Base-by-base conservation (phyloP, 2,888 invertebrate genomes). In the Meiosimyza platycephala region DNA sequence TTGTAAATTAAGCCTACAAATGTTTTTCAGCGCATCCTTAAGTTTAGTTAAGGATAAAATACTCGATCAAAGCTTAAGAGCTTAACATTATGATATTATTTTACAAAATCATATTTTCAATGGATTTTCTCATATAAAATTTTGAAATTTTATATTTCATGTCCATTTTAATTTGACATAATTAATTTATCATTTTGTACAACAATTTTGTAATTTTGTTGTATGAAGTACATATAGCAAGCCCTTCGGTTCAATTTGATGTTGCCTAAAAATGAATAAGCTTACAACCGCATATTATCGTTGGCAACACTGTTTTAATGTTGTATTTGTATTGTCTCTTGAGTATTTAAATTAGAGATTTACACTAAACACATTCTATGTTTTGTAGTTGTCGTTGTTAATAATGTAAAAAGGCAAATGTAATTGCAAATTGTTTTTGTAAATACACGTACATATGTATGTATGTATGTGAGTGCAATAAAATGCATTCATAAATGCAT, bases 361-460 rank as follows among this genome's bases (percentile, higher is more conserved):
- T 65, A 51, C 65, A 65, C 7, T 16, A 63, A 63, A 63, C 63
- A 63, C 48, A 50, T 63, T 33, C 18, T 48, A 63, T 54, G 63
- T 50, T 50, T 54, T 52, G 16, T 16, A 52, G 54, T 47, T 66
- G 54, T 54, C 18, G 52, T 54, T 66, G 57, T 67, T 67, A 47
- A 67, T 67, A 67, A 67, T 40, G 50, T 47, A 48, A 18, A 50
- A 66, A 66, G 16, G 54, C 11, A 54, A 54, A 28, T 40, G 52
- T 28, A 54, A 52, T 66, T 66, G 15, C 54, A 66, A 55, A 40
- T 66, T 54, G 66, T 54, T 66, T 40, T 66, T 54, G 66, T 40
- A 52, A 65, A 65, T 66, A 6, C 40, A 54, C 40, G 4, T 40
- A 40, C 9, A 7, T 40, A 40, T 40, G 40, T 7, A 6, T 7